Base-by-base conservation (phyloP, 2,888 invertebrate species). In the Xylota segnis region DNA sequence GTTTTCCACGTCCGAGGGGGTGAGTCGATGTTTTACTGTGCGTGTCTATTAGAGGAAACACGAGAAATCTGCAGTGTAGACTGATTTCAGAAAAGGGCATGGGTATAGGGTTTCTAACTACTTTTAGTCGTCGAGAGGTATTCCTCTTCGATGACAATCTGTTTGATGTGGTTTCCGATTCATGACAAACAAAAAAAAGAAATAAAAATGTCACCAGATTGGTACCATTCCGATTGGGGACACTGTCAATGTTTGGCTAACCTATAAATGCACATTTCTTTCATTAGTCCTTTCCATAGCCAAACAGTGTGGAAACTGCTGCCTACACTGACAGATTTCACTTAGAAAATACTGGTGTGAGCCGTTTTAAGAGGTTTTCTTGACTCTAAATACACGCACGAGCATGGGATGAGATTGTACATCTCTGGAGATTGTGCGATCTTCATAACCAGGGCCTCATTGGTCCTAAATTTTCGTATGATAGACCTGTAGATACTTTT, bases 141-240 rank as follows among this genome's bases (percentile, higher is more conserved):
- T 43, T 52, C 54, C 12, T 29, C 34, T 29, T 18, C 32, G 27
- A 23, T 18, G 34, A 29, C 56, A 32, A n/a, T 43, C 5, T 45
- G 16, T 61, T 63, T 74, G 52, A 74, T 74, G 50, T 74, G 72
- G 72, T 74, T 52, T 61, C 50, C 50, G 18, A 61, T 74, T 74
- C 29, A 7, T 40, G 52, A 9, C 40, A 14, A 54, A 50, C 1
- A 23, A 23, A 23, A 23, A 23, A 23, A 2, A 23, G 2, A 23
- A 2, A 23, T 23, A 1, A 23, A 23, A 40, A 54, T 27, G 23
- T 23, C 37, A 16, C 27, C 23, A 50, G 32, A 37, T 16, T 16
- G 34, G 4, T 18, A 40, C 4, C n/a, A 27, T 18, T 5, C 12
- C 1, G 7, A 58, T 9, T n/a, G n/a, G n/a, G n/a, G n/a, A n/a